Percentiles rank a stretch among this genome's conserved stretches.
phyloP scores from a whole-genome alignment of 2,888 invertebrate genomes.

The Melieria crassipennis region DNA sequence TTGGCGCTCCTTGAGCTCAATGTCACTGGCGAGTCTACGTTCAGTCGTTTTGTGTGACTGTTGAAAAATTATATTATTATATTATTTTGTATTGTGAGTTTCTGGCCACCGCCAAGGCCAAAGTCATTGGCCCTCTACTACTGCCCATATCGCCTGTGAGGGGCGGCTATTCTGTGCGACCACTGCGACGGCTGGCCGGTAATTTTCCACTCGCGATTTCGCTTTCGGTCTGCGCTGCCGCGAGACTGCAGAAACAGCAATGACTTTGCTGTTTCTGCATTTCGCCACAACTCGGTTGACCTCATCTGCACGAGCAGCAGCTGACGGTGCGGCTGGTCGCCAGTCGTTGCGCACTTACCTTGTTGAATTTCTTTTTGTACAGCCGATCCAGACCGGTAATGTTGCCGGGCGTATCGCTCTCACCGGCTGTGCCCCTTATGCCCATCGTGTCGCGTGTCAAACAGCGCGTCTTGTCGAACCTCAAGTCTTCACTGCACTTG shows the following conservation, averaged over 20 bases:
- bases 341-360: constrained; percentile 54
- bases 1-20: too few relatives aligned
- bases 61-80: too few relatives aligned
- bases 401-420: constrained; percentile 57
- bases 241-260: too few relatives aligned
- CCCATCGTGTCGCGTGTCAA: constrained; percentile 58
- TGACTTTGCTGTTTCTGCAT: neutral
- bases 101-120: too few relatives aligned
- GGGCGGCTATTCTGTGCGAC: too few relatives aligned
- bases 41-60: too few relatives aligned
- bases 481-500: constrained; percentile 8
- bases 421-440: constrained; percentile 56
- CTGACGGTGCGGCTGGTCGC: neutral
- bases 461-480: constrained; percentile 33
- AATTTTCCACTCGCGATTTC: constrained; percentile 17
- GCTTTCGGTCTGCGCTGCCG: too few relatives aligned
- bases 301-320: neutral
- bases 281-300: neutral
- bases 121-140: too few relatives aligned
- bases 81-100: too few relatives aligned
- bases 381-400: constrained; percentile 61
- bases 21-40: too few relatives aligned
- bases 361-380: constrained; percentile 57
- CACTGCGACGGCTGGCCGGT: neutral
- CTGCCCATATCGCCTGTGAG: too few relatives aligned